Conservation (phyloP, 2,113 vertebrate species). For the Rhegmatorhina hoffmannsi region DNA sequence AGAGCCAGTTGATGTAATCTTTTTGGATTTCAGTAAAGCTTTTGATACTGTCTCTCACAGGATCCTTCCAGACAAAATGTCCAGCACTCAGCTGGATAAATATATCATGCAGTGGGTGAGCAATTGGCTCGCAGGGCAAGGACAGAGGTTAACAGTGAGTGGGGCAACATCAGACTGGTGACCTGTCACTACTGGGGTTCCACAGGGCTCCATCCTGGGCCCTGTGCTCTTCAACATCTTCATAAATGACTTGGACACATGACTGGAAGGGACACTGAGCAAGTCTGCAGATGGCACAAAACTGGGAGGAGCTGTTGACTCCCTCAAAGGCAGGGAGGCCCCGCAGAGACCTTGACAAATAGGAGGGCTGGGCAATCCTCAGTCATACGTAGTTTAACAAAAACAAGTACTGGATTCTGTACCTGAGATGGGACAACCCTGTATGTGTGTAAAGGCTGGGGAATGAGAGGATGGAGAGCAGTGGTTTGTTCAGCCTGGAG, state of each 20-base stretch:
- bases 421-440: rapidly evolving
- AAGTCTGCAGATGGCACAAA: neutral
- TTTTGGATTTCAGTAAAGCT: neutral
- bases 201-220: neutral
- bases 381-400: neutral
- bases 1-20: neutral
- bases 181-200: neutral
- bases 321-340: neutral
- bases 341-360: neutral
- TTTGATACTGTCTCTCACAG: neutral
- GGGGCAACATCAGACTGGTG: neutral
- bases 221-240: neutral
- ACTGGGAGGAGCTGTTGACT: neutral
- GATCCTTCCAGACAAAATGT: neutral
- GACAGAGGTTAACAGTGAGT: neutral
- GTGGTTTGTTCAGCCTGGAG: neutral
- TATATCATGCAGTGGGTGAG: rapidly evolving
- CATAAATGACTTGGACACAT: neutral
- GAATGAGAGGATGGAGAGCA: neutral
- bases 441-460: rapidly evolving
- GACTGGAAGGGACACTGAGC: neutral
- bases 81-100: neutral
- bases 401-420: rapidly evolving
- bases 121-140: rapidly evolving
- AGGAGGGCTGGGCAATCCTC: neutral